Percentiles rank a stretch among this genome's conserved stretches.
Conservation (phyloP, 2,797 vertebrate genomes). For the Cirrhinus mrigala region DNA sequence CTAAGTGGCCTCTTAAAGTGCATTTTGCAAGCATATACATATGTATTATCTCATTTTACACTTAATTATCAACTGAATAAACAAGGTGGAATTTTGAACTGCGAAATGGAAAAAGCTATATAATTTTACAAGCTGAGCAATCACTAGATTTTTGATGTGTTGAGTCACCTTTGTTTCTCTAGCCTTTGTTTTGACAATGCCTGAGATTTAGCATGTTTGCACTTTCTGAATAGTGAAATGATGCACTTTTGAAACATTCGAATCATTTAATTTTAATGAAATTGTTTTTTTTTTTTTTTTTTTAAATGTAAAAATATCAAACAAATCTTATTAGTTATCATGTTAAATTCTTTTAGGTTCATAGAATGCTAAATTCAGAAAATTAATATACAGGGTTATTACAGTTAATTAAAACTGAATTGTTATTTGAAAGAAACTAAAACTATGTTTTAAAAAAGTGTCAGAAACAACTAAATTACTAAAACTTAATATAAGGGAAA, state of each 20-base stretch:
- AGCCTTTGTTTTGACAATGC: constrained; percentile 54
- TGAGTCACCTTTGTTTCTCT: constrained; percentile 69
- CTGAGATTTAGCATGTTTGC: constrained; percentile 18
- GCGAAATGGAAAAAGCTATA: constrained; percentile 83
- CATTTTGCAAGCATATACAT: constrained; percentile 65
- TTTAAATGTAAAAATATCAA: too few relatives aligned
- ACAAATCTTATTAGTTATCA: neutral
- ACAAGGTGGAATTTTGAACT: constrained; percentile 78
- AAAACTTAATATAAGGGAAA: neutral
- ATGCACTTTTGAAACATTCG: neutral
- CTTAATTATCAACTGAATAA: constrained; percentile 71
- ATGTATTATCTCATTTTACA: constrained; percentile 69
- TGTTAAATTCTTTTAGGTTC: neutral
- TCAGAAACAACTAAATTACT: neutral
- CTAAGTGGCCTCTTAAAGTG: constrained; percentile 66
- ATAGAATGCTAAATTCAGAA: neutral
- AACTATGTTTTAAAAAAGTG: neutral
- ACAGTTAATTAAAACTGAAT: neutral
- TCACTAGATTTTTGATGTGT: constrained; percentile 72
- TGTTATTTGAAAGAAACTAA: neutral
- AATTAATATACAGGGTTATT: neutral
- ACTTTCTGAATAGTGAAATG: neutral
- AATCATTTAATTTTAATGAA: neutral
- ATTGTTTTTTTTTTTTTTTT: neutral
- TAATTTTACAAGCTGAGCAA: constrained; percentile 81